Evolutionary conservation across 2,888 invertebrate species (phyloP).

Genomic region (Myopa tessellatipennis): DNA sequence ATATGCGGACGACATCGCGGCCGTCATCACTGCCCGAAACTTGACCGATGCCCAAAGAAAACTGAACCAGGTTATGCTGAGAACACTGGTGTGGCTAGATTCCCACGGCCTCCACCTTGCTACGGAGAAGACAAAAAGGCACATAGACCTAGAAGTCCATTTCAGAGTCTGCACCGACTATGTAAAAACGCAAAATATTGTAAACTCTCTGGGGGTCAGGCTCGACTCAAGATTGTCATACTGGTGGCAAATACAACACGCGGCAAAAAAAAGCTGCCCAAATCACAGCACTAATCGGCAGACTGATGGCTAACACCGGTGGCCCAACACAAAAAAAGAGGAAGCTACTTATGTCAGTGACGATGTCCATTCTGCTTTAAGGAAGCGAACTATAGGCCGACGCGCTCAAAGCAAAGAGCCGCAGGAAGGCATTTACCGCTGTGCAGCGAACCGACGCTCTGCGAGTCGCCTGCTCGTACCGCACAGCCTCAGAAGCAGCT

Average conservation of each 20-base stretch:
- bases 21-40: constrained; percentile 36
- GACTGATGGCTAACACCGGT: not conserved
- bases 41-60: constrained; percentile 33
- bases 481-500: constrained; percentile 19
- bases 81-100: constrained; percentile 8
- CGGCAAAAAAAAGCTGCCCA: not conserved
- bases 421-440: not conserved
- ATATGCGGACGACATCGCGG: constrained; percentile 36
- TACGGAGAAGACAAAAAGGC: constrained; percentile 16
- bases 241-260: constrained; percentile 10
- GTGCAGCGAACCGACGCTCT: constrained; percentile 21
- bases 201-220: constrained; percentile 16
- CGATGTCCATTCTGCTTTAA: not conserved
- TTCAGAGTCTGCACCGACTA: not conserved
- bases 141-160: constrained; percentile 8
- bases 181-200: not conserved
- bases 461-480: constrained; percentile 17
- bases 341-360: constrained; percentile 22
- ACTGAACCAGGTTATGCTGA: constrained; percentile 36
- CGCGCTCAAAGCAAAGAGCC: not conserved
- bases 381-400: constrained; percentile 1
- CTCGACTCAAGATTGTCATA: constrained; percentile 3
- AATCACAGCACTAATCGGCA: not conserved
- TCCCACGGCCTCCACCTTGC: constrained; percentile 12
- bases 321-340: constrained; percentile 7